Conservation (phyloP, 2,797 vertebrate genomes). For the Otolemur crassicaudatus region DNA sequence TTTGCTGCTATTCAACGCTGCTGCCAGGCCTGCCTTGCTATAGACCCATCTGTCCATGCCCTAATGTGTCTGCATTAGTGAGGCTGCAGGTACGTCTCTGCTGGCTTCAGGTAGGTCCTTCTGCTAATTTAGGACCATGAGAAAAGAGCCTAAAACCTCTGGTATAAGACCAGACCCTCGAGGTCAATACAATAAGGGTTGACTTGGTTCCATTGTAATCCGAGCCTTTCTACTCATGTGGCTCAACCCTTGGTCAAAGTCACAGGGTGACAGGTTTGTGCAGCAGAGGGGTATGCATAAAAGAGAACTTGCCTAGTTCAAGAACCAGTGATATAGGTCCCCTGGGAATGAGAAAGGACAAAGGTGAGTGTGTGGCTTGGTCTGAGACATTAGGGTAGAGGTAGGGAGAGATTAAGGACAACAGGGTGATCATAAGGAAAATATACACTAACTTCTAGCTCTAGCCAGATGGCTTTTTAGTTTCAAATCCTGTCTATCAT, state of each 20-base stretch:
- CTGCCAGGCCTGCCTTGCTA: fast-evolving
- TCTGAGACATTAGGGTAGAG: neutral
- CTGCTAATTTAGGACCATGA: neutral
- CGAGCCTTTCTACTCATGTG: no score
- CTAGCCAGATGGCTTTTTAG: neutral
- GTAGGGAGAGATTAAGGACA: neutral
- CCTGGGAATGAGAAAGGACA: neutral
- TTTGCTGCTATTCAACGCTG: neutral
- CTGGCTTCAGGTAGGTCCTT: neutral
- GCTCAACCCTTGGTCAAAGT: neutral
- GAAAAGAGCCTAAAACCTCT: neutral
- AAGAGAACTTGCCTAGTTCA: neutral
- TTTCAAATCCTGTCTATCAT: neutral
- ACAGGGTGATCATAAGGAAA: neutral
- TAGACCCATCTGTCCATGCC: fast-evolving
- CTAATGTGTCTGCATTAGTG: neutral
- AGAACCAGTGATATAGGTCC: neutral
- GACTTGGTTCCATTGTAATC: neutral
- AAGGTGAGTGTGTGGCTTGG: neutral
- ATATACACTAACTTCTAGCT: no score
- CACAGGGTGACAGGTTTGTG: neutral
- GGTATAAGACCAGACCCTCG: neutral
- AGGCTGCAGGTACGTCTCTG: neutral
- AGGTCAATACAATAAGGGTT: neutral
- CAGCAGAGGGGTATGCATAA: no score